phyloP scores from a whole-genome alignment of 2,797 vertebrate species.

The Linurgus olivaceus region DNA sequence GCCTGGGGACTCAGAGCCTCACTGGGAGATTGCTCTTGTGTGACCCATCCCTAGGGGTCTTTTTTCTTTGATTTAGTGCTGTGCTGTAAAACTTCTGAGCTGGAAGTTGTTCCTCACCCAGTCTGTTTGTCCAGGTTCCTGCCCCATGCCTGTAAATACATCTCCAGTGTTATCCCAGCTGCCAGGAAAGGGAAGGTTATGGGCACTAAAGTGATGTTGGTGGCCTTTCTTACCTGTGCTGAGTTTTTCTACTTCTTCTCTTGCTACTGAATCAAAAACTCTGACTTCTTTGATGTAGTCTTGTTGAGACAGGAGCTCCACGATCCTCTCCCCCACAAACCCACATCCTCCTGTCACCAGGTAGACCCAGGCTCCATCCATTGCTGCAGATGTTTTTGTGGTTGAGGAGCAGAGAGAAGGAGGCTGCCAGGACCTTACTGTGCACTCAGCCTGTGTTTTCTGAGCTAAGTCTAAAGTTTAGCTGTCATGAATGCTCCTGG shows the following conservation, averaged over 20 bases:
- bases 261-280: constrained; percentile 37
- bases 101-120: not conserved
- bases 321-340: constrained; percentile 27
- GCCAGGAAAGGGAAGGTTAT: not conserved
- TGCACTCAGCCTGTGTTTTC: not conserved
- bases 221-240: constrained; percentile 37
- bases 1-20: not conserved
- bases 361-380: constrained; percentile 20
- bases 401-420: not conserved
- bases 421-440: not conserved
- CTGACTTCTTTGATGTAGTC: constrained; percentile 51
- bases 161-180: not conserved
- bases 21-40: not conserved
- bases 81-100: not conserved
- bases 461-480: constrained; percentile 3
- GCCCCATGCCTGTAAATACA: not conserved
- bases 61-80: not conserved
- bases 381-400: not conserved
- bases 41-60: not conserved
- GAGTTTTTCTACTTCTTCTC: constrained; percentile 9
- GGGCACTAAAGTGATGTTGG: not conserved
- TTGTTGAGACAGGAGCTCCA: constrained; percentile 33
- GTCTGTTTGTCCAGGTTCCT: not conserved
- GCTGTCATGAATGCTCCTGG: not conserved
- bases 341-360: constrained; percentile 62